Evolutionary conservation across 2,113 vertebrate genomes (phyloP), one percentile per base, ranked within the genome.

Genomic region (Trogon surrucura): DNA sequence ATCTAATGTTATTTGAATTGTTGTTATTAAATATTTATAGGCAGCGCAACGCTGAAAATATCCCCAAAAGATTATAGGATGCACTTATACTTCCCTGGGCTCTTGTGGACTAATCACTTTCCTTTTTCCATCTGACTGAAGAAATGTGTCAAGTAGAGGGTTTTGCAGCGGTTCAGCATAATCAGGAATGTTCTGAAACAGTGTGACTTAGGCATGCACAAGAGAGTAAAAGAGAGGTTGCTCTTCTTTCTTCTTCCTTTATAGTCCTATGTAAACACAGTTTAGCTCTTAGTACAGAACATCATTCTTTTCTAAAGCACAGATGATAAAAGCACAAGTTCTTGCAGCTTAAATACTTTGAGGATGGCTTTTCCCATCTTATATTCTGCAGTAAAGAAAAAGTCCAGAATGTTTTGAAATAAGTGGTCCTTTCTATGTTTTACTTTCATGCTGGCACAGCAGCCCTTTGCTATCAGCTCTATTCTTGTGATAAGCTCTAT

Each of bases 21-120:
- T 77, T 89, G 23, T 82, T 91, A 14, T 94, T 95, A 95, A 92
- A 95, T 93, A 95, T 95, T 94, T 93, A 89, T 93, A 75, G 48
- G 69, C 44, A 85, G 26, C 27, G 19, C 84, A 93, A 85, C 8
- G 4, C 48, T 54, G 60, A 95, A 93, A 95, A 94, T 86, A 80
- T 47, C 54, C 64, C 41, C 67, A 29, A 77, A 89, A 71, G 53
- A 80, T 93, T 93, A 69, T 23, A 88, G 58, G 30, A 66, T 73
- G 50, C 58, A 58, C 67, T 83, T 93, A 45, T 5, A 73, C 21
- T 82, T 91, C 65, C 73, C 48, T 30, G 50, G 57, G 70, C 65
- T 89, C 57, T 64, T 57, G 26, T 53, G 61, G 57, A 48, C 48
- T 74, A 87, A 78, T 75, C 61, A 61, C 11, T 91, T 86, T 84